Percentiles rank a stretch among this genome's conserved stretches.
Conservation (phyloP, 2,888 invertebrate species). For the Hypena proboscidalis region DNA sequence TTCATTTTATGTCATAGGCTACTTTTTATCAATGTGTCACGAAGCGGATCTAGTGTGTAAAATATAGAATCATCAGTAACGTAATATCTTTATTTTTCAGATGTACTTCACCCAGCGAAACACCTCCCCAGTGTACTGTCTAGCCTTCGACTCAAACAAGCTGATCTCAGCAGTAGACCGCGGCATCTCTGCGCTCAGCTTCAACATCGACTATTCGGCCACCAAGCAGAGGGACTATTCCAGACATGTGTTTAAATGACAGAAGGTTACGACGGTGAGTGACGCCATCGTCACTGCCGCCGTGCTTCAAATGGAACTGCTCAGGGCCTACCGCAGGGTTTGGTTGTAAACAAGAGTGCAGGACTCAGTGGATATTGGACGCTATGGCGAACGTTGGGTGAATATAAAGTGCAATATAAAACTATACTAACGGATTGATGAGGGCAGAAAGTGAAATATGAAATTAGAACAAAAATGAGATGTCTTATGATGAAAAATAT, state of each 20-base stretch:
- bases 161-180: constrained; percentile 71
- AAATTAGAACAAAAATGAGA: no score
- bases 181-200: constrained; percentile 63
- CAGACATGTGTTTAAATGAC: constrained; percentile 52
- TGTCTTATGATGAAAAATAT: no score
- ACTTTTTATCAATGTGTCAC: no score
- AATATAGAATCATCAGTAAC: background rate
- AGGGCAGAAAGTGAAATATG: no score
- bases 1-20: background rate
- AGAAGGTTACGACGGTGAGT: constrained; percentile 8
- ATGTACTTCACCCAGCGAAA: constrained; percentile 74
- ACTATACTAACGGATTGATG: no score
- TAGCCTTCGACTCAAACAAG: constrained; percentile 70
- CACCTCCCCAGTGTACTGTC: constrained; percentile 71
- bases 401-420: no score
- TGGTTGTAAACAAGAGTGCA: constrained; percentile 1
- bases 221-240: constrained; percentile 61
- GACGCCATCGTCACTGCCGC: constrained; percentile 8
- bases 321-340: constrained; percentile 9
- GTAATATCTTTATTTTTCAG: constrained; percentile 53
- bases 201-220: constrained; percentile 52
- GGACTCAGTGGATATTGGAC: background rate
- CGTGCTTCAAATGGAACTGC: constrained; percentile 14
- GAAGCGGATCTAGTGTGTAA: no score
- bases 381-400: no score